phyloP scores from a whole-genome alignment of 1,140 invertebrate species.

The Drosophila kurseongensis region DNA sequence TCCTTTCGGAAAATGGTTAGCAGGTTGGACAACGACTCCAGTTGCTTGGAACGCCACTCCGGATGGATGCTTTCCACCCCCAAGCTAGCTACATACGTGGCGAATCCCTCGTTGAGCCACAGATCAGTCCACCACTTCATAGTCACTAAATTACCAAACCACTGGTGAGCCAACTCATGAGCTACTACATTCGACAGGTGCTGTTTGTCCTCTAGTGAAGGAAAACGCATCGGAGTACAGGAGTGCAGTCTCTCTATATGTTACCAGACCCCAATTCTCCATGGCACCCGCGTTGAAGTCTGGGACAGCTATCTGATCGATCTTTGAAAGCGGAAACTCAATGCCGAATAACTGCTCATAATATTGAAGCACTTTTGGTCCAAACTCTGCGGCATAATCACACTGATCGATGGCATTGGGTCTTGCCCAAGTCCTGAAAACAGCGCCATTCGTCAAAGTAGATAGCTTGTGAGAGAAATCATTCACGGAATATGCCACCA shows the following conservation, averaged over 20 bases:
- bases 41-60: constrained; percentile 87
- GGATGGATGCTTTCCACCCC: constrained; percentile 87
- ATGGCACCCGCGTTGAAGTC: constrained; percentile 91
- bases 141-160: constrained; percentile 91
- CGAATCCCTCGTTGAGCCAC: constrained; percentile 95
- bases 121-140: constrained; percentile 93
- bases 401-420: constrained; percentile 88
- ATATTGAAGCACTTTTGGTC: constrained; percentile 86
- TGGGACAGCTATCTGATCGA: constrained; percentile 91
- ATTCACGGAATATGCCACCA: constrained; percentile 91
- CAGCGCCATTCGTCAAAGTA: constrained; percentile 88
- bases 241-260: constrained; percentile 66
- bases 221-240: constrained; percentile 84
- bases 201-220: constrained; percentile 86
- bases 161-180: constrained; percentile 93
- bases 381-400: constrained; percentile 86
- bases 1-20: constrained; percentile 86
- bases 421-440: constrained; percentile 86
- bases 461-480: constrained; percentile 88
- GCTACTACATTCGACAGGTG: constrained; percentile 88
- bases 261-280: constrained; percentile 90
- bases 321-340: constrained; percentile 88
- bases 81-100: constrained; percentile 88
- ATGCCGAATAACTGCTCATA: constrained; percentile 90
- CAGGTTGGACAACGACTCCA: constrained; percentile 87